These are phyloP conservation scores for Pomatostomus ruficeps DNA, from an alignment of 2,113 vertebrate genomes.

Conservation along the genomic window DNA sequence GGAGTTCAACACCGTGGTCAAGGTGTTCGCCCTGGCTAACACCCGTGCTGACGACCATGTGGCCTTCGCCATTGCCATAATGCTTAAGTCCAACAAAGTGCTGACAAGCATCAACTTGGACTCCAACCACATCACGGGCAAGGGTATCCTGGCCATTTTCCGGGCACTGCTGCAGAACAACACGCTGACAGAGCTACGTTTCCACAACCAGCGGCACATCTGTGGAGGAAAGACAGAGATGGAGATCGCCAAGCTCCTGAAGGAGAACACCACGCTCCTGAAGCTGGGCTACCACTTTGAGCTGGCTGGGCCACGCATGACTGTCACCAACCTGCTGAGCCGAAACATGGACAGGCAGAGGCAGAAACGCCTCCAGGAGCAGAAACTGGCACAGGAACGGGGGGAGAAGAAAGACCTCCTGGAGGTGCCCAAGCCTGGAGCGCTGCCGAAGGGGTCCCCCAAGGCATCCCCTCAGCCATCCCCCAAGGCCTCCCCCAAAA, in stretches of 20 bases:
- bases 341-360: conserved; percentile 97
- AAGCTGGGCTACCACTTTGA: conserved; percentile 97
- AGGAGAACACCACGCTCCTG: conserved; percentile 91
- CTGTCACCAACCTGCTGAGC: conserved; percentile 92
- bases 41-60: conserved; percentile 93
- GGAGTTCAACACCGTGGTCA: conserved; percentile 84
- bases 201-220: conserved; percentile 98
- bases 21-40: conserved; percentile 88
- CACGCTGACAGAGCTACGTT: conserved; percentile 90
- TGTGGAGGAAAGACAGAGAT: conserved; percentile 96
- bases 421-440: conserved; percentile 77
- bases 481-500: conserved; percentile 83
- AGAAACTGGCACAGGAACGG: conserved; percentile 84
- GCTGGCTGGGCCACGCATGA: conserved; percentile 93
- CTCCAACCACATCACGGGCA: conserved; percentile 94
- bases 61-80: conserved; percentile 88
- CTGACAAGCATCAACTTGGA: conserved; percentile 93
- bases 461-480: conserved; percentile 79
- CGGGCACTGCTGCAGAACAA: conserved; percentile 88
- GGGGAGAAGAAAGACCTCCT: conserved; percentile 81
- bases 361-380: conserved; percentile 90
- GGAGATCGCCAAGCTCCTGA: conserved; percentile 93
- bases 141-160: conserved; percentile 93
- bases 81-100: conserved; percentile 85
- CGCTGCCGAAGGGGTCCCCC: conserved; percentile 58